Percentiles rank a stretch among this genome's conserved stretches.
phyloP scores from a whole-genome alignment of 2,888 invertebrate genomes.

The Caenorhabditis plicata region DNA sequence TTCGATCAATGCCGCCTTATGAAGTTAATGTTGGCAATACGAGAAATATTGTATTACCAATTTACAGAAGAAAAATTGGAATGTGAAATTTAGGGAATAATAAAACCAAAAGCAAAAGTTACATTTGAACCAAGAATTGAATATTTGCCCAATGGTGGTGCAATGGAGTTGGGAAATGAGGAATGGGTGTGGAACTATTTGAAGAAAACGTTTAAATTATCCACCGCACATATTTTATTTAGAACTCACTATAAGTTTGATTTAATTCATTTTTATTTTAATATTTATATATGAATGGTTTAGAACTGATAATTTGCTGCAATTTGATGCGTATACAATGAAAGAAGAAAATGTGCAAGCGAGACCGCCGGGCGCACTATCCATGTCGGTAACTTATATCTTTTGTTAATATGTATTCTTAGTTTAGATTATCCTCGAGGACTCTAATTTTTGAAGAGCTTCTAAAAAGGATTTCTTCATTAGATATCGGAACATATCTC shows the following conservation, averaged over 20 bases:
- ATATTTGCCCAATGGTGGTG: constrained; percentile 27
- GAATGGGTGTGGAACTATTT: constrained; percentile 31
- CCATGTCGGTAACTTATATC: constrained; percentile 10
- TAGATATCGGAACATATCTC: constrained; percentile 13
- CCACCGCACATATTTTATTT: constrained; percentile 14
- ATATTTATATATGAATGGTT: background rate
- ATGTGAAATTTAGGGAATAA: background rate
- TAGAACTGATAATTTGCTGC: constrained; percentile 10
- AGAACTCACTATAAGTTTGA: constrained; percentile 5
- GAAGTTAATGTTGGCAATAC: too few species aligned
- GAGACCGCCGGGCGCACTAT: constrained; percentile 7
- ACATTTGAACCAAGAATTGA: constrained; percentile 28
- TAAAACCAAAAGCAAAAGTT: background rate
- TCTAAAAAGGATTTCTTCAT: background rate
- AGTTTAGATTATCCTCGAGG: constrained; percentile 14
- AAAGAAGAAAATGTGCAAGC: background rate
- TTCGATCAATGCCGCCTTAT: constrained; percentile 18
- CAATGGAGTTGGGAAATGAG: constrained; percentile 19
- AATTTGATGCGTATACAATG: constrained; percentile 18
- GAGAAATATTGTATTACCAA: too few species aligned
- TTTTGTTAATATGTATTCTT: background rate
- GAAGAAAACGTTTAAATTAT: constrained; percentile 16
- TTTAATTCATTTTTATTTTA: background rate
- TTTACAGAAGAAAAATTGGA: background rate
- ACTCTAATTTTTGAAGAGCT: constrained; percentile 14